Percentiles rank a stretch among this genome's conserved stretches.
These are phyloP conservation scores for Napeogenes sylphis DNA, from an alignment of 2,888 invertebrate genomes.

Conservation along the genomic window DNA sequence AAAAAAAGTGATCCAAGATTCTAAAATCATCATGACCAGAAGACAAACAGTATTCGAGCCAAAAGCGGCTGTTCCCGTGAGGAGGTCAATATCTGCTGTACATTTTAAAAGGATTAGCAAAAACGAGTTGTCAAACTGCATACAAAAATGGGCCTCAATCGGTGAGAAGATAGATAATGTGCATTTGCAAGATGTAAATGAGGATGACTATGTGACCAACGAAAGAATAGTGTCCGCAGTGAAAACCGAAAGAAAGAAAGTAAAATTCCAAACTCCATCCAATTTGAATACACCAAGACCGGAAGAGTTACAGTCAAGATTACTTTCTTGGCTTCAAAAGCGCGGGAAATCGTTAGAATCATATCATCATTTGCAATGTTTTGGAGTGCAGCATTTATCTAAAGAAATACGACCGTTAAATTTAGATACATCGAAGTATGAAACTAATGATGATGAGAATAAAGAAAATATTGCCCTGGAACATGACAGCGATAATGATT, in stretches of 20 bases:
- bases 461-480: constrained; percentile 72
- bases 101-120: constrained; percentile 64
- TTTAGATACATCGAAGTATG: constrained; percentile 33
- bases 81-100: constrained; percentile 70
- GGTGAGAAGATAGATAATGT: constrained; percentile 58
- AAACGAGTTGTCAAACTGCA: constrained; percentile 54
- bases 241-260: constrained; percentile 65
- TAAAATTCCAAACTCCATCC: constrained; percentile 60
- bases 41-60: constrained; percentile 49
- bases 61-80: constrained; percentile 37
- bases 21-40: constrained; percentile 46
- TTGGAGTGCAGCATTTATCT: constrained; percentile 58
- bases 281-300: constrained; percentile 60
- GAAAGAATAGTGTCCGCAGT: constrained; percentile 57
- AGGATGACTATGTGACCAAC: constrained; percentile 47
- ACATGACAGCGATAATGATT: constrained; percentile 62
- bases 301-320: constrained; percentile 57
- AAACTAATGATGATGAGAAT: constrained; percentile 62
- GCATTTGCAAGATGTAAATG: constrained; percentile 50
- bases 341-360: constrained; percentile 67
- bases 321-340: constrained; percentile 74
- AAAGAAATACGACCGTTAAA: constrained; percentile 36
- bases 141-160: constrained; percentile 65
- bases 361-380: constrained; percentile 76
- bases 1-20: constrained; percentile 48